Evolutionary conservation across 2,113 vertebrate genomes (phyloP), one percentile per base, ranked within the genome.

Genomic region (Osmerus eperlanus): DNA sequence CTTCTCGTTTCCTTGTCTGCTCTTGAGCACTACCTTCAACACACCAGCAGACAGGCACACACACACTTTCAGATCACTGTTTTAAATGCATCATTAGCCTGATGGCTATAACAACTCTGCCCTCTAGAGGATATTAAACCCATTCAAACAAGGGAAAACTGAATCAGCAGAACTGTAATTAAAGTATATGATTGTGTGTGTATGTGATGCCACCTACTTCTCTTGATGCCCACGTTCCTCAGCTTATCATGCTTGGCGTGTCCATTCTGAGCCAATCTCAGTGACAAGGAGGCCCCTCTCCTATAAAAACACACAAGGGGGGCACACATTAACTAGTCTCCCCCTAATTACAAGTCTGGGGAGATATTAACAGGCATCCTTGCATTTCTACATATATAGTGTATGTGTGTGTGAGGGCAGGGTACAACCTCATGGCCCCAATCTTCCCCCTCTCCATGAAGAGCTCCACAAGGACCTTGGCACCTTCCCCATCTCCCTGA

Each of bases 381-480:
- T 9, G 9, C 23, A 4, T n/a, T 60, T 23, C 41, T 47, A 47
- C 9, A 7, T 8, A 70, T 14, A 23, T n/a, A 4, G 3, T 16
- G 41, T 47, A 12, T 47, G 41, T 19, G n/a, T 60, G 5, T 18
- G 70, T 73, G 7, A 67, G 25, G 28, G 18, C 56, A 15, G n/a
- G 41, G 0, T n/a, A 70, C 52, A 78, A 92, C 92, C 92, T 92
- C 90, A 91, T 92, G 1, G 86, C 86, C 54, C 90, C 86, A 0
- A 92, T 79, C 69, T 88, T 91, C 54, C 92, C 92, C 58, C 83
- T 93, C 74, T 93, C 91, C 83, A 90, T 74, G 78, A 91, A 93
- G 14, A 93, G 86, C 73, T 92, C 91, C 0, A 85, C 89, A 21
- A 79, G 60, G 62, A 91, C 77, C 13, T 59, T 67, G 14, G 41